These are phyloP conservation scores for Tetragonisca angustula DNA, from an alignment of 2,888 invertebrate species.

Conservation along the genomic window DNA sequence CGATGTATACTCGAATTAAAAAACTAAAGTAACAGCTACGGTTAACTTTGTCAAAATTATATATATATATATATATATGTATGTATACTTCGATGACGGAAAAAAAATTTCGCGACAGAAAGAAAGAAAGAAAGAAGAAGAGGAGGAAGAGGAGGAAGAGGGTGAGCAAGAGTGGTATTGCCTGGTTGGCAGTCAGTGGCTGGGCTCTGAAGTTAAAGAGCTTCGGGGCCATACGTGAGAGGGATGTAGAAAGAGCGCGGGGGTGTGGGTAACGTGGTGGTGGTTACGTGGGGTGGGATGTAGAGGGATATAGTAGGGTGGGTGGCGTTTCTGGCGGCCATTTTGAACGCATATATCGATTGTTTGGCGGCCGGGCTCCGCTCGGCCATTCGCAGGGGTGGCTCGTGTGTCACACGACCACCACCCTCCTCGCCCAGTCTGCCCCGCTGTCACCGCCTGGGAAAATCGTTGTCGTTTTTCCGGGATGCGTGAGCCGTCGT, in stretches of 20 bases:
- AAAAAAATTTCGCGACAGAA: neutral
- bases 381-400: constrained; percentile 83
- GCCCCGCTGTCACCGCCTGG: constrained; percentile 52
- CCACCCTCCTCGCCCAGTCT: constrained; percentile 57
- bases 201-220: constrained; percentile 81
- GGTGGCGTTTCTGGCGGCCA: constrained; percentile 84
- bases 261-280: constrained; percentile 52
- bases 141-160: constrained; percentile 58
- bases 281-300: constrained; percentile 65
- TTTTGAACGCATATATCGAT: constrained; percentile 85
- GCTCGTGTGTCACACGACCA: constrained; percentile 74
- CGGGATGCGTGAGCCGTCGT: constrained; percentile 46
- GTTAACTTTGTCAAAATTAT: no score
- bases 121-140: constrained; percentile 8
- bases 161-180: constrained; percentile 70
- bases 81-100: neutral
- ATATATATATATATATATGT: no score
- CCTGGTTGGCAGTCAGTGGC: constrained; percentile 79
- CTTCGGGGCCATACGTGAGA: constrained; percentile 82
- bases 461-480: constrained; percentile 65
- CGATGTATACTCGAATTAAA: no score
- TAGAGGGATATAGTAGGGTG: constrained; percentile 76
- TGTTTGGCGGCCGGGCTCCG: constrained; percentile 84
- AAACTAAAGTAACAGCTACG: no score
- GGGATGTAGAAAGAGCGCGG: constrained; percentile 72